These are phyloP conservation scores for Ichneumon xanthorius DNA, from an alignment of 2,888 invertebrate species.

Conservation along the genomic window DNA sequence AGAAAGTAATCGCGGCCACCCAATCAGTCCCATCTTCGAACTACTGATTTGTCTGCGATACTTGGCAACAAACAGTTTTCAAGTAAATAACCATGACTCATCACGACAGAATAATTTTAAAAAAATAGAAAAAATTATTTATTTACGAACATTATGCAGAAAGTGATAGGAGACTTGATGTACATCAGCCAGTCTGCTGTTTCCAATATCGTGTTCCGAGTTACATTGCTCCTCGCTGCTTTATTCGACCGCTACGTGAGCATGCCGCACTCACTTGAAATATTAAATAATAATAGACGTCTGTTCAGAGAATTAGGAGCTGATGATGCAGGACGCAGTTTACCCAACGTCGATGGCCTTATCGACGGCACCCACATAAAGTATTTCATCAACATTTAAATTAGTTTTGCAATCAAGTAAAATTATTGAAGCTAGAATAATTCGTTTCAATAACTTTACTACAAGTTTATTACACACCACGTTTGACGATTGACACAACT, in stretches of 20 bases:
- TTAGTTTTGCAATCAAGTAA: no score
- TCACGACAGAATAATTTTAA: background rate
- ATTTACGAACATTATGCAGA: background rate
- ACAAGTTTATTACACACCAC: no score
- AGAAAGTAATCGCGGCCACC: background rate
- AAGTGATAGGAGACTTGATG: background rate
- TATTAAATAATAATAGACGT: background rate
- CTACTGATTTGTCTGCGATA: background rate
- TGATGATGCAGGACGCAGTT: background rate
- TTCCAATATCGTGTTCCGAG: background rate
- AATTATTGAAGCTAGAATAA: no score
- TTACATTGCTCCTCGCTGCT: background rate
- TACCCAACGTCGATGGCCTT: background rate
- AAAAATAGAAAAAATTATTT: background rate
- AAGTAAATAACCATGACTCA: background rate
- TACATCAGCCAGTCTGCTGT: background rate
- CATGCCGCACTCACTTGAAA: background rate
- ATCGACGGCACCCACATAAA: background rate
- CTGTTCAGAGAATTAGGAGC: background rate
- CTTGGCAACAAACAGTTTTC: background rate
- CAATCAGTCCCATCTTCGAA: no score
- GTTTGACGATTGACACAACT: no score
- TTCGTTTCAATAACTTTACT: no score
- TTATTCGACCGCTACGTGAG: background rate
- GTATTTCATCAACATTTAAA: background rate